Evolutionary conservation across 23 tunicate species (phyloP).

Genomic region (Oikopleura vanhoeffeni): DNA sequence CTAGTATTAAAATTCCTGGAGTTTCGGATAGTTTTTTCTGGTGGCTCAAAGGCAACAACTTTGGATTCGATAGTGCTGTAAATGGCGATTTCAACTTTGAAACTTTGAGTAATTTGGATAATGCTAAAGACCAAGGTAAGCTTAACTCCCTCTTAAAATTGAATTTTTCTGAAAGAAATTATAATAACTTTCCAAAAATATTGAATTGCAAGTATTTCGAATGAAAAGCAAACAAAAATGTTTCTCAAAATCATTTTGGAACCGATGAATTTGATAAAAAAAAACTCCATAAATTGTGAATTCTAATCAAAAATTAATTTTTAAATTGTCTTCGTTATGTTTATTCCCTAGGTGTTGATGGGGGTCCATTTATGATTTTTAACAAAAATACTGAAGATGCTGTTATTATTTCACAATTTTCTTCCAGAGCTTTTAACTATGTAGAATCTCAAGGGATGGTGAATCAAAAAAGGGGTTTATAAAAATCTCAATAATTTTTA

Average conservation of each 20-base stretch:
- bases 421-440: background rate
- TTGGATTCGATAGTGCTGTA: background rate
- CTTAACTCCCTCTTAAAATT: too few species aligned
- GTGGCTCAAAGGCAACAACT: constrained; percentile 1
- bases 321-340: too few species aligned
- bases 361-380: constrained; percentile 7
- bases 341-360: background rate
- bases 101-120: background rate
- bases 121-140: too few species aligned
- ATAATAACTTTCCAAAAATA: too few species aligned
- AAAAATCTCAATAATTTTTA: too few species aligned
- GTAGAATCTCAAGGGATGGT: too few species aligned
- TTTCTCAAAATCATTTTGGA: too few species aligned
- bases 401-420: background rate
- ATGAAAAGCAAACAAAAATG: too few species aligned
- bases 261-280: background rate
- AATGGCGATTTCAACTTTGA: background rate
- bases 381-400: background rate
- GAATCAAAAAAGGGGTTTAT: too few species aligned
- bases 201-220: too few species aligned
- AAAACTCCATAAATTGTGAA: background rate
- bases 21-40: background rate
- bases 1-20: background rate
- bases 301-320: too few species aligned
- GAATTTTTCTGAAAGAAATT: too few species aligned